Evolutionary conservation across 2,888 invertebrate genomes (phyloP).

Genomic region (Alsophila aescularia): DNA sequence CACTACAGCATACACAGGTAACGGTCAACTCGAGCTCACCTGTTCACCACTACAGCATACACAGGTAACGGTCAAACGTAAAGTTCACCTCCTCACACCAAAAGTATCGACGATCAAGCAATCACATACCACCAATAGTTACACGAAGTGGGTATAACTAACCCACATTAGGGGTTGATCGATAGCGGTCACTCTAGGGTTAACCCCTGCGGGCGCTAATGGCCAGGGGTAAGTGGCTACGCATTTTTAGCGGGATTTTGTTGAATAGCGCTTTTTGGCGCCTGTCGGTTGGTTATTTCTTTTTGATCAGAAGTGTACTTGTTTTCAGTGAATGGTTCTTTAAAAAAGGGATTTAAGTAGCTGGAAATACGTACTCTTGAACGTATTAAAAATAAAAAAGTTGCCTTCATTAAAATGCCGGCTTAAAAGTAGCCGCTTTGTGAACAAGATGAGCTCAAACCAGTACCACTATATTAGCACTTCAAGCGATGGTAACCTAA

Average conservation of each 20-base stretch:
- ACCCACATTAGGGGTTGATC: slow-evolving; percentile 17
- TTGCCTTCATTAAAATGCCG: no score
- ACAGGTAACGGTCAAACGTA: not conserved
- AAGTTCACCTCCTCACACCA: not conserved
- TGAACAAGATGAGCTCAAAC: no score
- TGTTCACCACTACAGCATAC: not conserved
- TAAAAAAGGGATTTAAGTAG: no score
- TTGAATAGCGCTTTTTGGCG: slow-evolving; percentile 4
- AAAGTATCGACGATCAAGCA: not conserved
- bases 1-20: no score
- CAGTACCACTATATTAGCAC: no score
- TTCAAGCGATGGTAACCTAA: no score
- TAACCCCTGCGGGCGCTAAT: slow-evolving; percentile 17
- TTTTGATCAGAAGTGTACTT: not conserved
- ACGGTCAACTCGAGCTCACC: no score
- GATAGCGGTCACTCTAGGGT: slow-evolving; percentile 16
- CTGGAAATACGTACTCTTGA: no score
- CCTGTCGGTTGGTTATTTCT: not conserved
- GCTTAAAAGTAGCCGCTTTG: no score
- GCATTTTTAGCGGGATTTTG: slow-evolving; percentile 8
- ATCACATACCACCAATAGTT: slow-evolving; percentile 5
- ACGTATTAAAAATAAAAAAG: no score
- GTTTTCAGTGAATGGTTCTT: not conserved
- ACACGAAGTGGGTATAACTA: not conserved
- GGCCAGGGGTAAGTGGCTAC: slow-evolving; percentile 3